Conservation (phyloP, 2,888 invertebrate genomes). For the Willowsia nigromaculata region DNA sequence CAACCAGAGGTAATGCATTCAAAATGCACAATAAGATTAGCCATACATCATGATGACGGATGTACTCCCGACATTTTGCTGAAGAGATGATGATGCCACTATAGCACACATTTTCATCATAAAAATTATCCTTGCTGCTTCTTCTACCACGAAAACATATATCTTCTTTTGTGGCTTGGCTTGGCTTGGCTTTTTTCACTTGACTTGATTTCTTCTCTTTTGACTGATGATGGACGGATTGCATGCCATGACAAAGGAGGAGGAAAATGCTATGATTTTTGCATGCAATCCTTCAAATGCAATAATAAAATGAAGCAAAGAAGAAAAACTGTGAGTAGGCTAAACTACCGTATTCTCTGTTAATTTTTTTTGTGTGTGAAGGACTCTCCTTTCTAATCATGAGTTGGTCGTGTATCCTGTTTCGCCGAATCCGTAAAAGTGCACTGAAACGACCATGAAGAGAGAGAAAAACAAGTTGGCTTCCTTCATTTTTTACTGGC, state of each 20-base stretch:
- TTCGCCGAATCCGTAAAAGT: conserved; percentile 15
- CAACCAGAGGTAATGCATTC: not conserved
- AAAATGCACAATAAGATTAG: not conserved
- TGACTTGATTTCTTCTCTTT: no score
- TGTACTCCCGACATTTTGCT: no score
- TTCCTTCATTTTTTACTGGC: not conserved
- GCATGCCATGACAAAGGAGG: conserved; percentile 6
- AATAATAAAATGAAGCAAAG: not conserved
- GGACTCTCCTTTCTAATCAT: not conserved
- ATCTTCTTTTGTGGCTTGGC: not conserved
- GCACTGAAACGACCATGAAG: not conserved
- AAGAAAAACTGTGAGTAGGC: not conserved
- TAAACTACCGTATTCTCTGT: conserved; percentile 18
- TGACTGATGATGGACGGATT: conserved; percentile 18
- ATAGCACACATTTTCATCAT: no score
- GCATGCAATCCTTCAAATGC: not conserved
- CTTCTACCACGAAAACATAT: no score
- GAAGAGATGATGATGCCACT: not conserved
- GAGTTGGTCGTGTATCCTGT: not conserved
- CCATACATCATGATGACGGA: not conserved
- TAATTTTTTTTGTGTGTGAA: not conserved
- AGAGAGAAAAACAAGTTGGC: not conserved
- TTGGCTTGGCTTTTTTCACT: no score
- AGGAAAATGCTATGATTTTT: not conserved
- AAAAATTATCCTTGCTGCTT: no score